Conservation (phyloP, 2,888 invertebrate species). For the Epinotia demarniana region DNA sequence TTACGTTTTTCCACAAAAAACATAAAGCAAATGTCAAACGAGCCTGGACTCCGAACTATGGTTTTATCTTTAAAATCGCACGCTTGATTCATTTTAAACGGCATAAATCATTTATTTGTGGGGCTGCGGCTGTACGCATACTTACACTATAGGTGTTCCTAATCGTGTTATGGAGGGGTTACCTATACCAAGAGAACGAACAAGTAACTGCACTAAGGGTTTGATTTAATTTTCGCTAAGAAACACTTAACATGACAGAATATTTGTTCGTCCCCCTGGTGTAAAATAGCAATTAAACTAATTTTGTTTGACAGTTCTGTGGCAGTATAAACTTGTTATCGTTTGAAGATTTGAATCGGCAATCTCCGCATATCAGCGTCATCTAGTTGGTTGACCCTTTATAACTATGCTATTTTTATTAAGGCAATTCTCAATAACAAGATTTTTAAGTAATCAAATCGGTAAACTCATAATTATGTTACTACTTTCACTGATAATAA, state of each 20-base stretch:
- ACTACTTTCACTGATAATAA: neutral
- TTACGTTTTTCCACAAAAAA: neutral
- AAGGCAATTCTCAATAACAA: no score
- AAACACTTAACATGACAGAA: neutral
- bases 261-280: neutral
- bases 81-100: neutral
- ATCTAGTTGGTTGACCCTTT: neutral
- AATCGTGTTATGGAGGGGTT: neutral
- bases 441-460: no score
- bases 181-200: neutral
- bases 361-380: neutral
- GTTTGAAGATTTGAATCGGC: neutral
- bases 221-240: constrained; percentile 4
- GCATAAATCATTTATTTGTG: constrained; percentile 1
- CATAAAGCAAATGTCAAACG: neutral
- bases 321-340: constrained; percentile 2
- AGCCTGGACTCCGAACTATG: neutral
- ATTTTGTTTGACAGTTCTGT: constrained; percentile 11
- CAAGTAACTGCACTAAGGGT: neutral
- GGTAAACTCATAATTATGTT: no score
- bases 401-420: no score
- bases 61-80: neutral
- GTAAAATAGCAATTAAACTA: neutral
- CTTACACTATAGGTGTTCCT: constrained; percentile 31
- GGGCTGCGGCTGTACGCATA: neutral